Evolutionary conservation across 2,113 vertebrate genomes (phyloP), one percentile per base, ranked within the genome.

Genomic region (Cyanoderma ruficeps): DNA sequence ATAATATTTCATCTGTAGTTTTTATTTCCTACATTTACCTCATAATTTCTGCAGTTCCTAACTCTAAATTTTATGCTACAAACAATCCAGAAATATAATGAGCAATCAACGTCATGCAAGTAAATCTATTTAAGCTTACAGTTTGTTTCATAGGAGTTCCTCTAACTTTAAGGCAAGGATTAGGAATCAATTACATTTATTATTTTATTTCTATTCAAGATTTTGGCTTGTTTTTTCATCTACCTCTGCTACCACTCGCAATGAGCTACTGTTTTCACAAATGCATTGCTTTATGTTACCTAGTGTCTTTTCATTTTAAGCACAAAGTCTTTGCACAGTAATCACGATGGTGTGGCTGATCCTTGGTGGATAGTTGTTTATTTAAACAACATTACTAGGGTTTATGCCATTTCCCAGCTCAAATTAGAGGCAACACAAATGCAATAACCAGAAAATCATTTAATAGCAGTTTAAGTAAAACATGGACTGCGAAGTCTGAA

Each of bases 321-420:
- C 27, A 70, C 0, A 1, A 39, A 83, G 49, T n/a, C 56, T 89
- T 71, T 78, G 50, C 37, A 82, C 19, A 84, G 35, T 59, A 44
- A 90, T 31, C 23, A 35, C 0, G 0, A 49, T 19, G 19, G 31
- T 7, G 7, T 13, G 10, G 31, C n/a, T 79, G 44, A 84, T 60
- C 14, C 18, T 57, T 76, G 30, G 28, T 56, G 61, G 13, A 44
- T 4, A 41, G 16, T 4, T 77, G 16, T 19, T 23, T 41, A 15
- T 46, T 83, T 67, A 21, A 70, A 53, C 33, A 11, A 20, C 2
- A 1, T 64, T 79, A 13, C 49, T 41, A 21, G 9, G 4, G 18
- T 65, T 85, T 53, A 41, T 49, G 31, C 9, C 15, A 30, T 80
- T 95, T 86, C 42, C 50, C 9, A 74, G 33, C 7, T 37, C 71